Evolutionary conservation across 2,113 vertebrate species (phyloP).

Genomic region (Turnix velox): DNA sequence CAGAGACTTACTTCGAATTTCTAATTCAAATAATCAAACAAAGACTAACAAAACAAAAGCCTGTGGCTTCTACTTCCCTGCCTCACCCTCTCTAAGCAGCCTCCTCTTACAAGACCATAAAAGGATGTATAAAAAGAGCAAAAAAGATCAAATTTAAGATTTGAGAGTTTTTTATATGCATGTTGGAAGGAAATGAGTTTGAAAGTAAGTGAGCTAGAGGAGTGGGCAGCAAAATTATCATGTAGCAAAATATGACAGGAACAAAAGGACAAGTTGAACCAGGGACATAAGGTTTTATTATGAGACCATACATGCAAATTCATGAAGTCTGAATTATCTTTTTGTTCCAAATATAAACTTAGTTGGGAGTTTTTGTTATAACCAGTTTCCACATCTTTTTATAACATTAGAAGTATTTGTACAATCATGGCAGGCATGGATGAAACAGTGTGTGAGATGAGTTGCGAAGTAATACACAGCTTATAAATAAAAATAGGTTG

Average conservation of each 20-base stretch:
- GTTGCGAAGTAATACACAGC: not conserved
- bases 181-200: not conserved
- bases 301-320: not conserved
- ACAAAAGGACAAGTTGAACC: not conserved
- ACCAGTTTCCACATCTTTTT: not conserved
- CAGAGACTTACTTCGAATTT: not conserved
- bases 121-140: not conserved
- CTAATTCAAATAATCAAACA: not conserved
- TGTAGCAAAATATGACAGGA: not conserved
- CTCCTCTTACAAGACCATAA: not conserved
- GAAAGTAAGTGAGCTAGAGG: not conserved
- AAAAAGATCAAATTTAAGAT: not conserved
- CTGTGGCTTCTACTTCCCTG: not conserved
- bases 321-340: not conserved
- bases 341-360: not conserved
- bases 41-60: not conserved
- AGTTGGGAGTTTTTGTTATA: not conserved
- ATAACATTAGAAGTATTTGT: not conserved
- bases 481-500: not conserved
- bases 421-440: not conserved
- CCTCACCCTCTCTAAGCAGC: not conserved
- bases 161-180: not conserved
- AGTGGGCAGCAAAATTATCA: not conserved
- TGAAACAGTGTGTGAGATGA: not conserved
- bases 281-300: not conserved